These are phyloP conservation scores for Neodiprion virginianus DNA, from an alignment of 1,140 invertebrate genomes.

Conservation along the genomic window DNA sequence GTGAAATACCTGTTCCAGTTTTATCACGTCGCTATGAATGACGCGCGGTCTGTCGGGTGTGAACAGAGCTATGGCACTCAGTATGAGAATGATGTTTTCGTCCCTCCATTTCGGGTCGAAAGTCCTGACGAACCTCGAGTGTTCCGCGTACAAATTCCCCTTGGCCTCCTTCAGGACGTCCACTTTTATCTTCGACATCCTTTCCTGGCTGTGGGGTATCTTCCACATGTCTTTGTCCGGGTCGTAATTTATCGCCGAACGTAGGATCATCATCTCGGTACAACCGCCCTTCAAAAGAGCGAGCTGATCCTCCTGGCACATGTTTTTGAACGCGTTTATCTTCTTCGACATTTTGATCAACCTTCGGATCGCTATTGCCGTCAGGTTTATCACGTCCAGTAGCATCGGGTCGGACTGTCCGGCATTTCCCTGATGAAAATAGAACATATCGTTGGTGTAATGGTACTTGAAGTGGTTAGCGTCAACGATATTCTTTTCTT, in stretches of 20 bases:
- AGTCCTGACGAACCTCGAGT: slow-evolving; percentile 80
- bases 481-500: neutral
- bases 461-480: slow-evolving; percentile 2
- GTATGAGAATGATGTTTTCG: slow-evolving; percentile 87
- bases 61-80: slow-evolving; percentile 90
- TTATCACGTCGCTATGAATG: slow-evolving; percentile 84
- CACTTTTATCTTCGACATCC: slow-evolving; percentile 77
- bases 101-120: slow-evolving; percentile 85
- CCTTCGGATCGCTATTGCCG: slow-evolving; percentile 86
- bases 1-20: slow-evolving; percentile 78
- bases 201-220: slow-evolving; percentile 78
- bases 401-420: slow-evolving; percentile 74
- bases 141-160: slow-evolving; percentile 85
- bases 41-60: slow-evolving; percentile 81
- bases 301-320: slow-evolving; percentile 92
- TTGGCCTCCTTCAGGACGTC: slow-evolving; percentile 87
- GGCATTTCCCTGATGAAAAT: slow-evolving; percentile 60
- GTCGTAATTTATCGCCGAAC: slow-evolving; percentile 89
- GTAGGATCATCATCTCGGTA: slow-evolving; percentile 91
- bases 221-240: slow-evolving; percentile 85
- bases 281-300: slow-evolving; percentile 86
- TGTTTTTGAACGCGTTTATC: slow-evolving; percentile 85
- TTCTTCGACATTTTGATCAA: slow-evolving; percentile 93
- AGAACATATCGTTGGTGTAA: slow-evolving; percentile 24
- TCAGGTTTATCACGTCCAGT: slow-evolving; percentile 87